phyloP scores from a whole-genome alignment of 1,140 invertebrate genomes.

The Drosophila serrata region DNA sequence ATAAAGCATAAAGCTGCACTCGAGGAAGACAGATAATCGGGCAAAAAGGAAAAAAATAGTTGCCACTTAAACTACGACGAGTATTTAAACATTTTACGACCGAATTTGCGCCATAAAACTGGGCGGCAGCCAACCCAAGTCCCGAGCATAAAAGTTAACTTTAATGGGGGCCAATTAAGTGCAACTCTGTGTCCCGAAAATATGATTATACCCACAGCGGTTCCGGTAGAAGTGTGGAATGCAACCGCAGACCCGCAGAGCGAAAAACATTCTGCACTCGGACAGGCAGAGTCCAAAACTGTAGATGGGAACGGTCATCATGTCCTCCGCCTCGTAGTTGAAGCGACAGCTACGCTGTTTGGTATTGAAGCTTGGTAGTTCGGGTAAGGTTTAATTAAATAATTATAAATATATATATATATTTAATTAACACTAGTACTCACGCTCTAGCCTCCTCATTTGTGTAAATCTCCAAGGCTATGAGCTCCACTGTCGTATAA shows the following conservation, averaged over 20 bases:
- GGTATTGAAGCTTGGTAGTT: conserved; percentile 86
- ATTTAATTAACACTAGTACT: conserved; percentile 20
- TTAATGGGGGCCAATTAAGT: conserved; percentile 76
- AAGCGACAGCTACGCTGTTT: conserved; percentile 89
- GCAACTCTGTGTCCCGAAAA: conserved; percentile 72
- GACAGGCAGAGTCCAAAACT: conserved; percentile 89
- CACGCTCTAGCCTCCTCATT: conserved; percentile 79
- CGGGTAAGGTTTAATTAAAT: neutral
- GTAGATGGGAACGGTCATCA: conserved; percentile 88
- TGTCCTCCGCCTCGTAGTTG: conserved; percentile 87
- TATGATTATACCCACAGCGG: conserved; percentile 71
- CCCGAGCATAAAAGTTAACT: conserved; percentile 73
- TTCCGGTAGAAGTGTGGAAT: conserved; percentile 88
- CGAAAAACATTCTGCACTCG: conserved; percentile 88
- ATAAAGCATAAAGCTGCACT: conserved; percentile 10
- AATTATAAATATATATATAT: neutral
- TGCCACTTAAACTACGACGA: conserved; percentile 61
- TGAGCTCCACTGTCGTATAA: conserved; percentile 82
- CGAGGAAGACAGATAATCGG: conserved; percentile 31
- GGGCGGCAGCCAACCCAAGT: conserved; percentile 35
- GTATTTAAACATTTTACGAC: conserved; percentile 74
- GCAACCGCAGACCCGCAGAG: conserved; percentile 87
- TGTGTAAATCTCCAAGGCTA: conserved; percentile 85
- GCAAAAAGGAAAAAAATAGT: conserved; percentile 50
- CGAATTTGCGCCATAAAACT: conserved; percentile 58